phyloP scores from a whole-genome alignment of 2,888 invertebrate species.

The Drosophila kuntzei region DNA sequence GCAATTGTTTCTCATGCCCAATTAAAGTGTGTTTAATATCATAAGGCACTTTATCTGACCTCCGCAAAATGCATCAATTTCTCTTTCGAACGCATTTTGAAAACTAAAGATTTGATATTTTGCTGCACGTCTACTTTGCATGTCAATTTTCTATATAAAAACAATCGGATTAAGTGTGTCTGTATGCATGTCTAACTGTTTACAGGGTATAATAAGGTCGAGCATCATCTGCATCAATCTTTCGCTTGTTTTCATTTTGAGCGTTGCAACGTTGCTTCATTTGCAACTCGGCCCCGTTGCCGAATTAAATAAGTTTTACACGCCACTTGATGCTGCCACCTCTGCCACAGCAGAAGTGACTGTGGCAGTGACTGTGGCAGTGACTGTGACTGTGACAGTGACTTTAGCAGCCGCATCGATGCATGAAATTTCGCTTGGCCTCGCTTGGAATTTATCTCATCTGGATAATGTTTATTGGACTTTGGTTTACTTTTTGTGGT shows the following conservation, averaged over 20 bases:
- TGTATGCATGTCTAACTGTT: conserved; percentile 1
- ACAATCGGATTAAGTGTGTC: not conserved
- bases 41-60: not conserved
- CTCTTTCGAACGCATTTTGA: not conserved
- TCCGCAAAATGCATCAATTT: not conserved
- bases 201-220: conserved; percentile 7
- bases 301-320: conserved; percentile 63
- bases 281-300: conserved; percentile 38
- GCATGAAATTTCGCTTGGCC: conserved; percentile 63
- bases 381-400: conserved; percentile 4
- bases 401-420: conserved; percentile 52
- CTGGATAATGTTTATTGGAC: conserved; percentile 21
- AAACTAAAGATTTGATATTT: not conserved
- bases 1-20: not conserved
- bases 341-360: conserved; percentile 21
- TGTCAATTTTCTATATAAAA: not conserved
- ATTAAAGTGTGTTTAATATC: not conserved
- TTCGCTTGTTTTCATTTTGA: conserved; percentile 16
- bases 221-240: not conserved
- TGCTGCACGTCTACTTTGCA: conserved; percentile 6
- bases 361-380: not conserved
- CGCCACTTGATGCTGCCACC: conserved; percentile 55
- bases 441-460: conserved; percentile 36
- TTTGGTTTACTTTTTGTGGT: conserved; percentile 14
- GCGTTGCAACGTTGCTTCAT: conserved; percentile 47